Conservation (phyloP, 2,888 invertebrate genomes). For the Lycophotia porphyrea region DNA sequence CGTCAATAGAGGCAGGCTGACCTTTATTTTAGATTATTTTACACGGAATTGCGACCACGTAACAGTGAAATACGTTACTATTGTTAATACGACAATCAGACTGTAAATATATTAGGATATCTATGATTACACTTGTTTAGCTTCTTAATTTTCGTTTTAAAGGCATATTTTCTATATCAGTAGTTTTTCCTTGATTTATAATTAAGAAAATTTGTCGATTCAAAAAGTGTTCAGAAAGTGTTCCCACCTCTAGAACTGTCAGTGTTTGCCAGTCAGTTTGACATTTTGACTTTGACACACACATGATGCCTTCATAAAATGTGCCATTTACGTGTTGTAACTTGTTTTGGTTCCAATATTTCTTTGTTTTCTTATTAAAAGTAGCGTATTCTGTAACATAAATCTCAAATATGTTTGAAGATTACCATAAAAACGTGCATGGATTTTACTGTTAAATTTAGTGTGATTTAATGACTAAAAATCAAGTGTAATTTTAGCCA, state of each 20-base stretch:
- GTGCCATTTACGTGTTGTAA: background rate
- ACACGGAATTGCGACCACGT: slow-evolving; percentile 1
- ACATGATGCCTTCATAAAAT: too few relatives aligned
- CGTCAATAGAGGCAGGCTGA: slow-evolving; percentile 56
- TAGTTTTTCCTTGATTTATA: background rate
- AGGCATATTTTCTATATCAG: background rate
- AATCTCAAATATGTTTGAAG: slow-evolving; percentile 3
- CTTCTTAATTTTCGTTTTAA: background rate
- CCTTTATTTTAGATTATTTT: background rate
- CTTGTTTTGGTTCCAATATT: slow-evolving; percentile 34
- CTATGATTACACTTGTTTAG: background rate
- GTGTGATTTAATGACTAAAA: slow-evolving; percentile 23
- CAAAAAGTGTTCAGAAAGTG: background rate
- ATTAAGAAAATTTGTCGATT: background rate
- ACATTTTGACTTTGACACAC: slow-evolving; percentile 10
- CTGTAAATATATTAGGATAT: background rate
- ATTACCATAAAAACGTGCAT: background rate
- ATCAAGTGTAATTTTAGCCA: slow-evolving; percentile 37
- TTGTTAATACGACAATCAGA: background rate
- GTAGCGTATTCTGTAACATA: slow-evolving; percentile 1
- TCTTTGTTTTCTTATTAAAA: slow-evolving; percentile 20
- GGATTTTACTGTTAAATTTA: background rate
- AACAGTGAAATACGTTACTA: background rate
- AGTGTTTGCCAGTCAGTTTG: slow-evolving; percentile 12
- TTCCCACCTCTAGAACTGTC: slow-evolving; percentile 51